Evolutionary conservation across 2,888 invertebrate genomes (phyloP).

Genomic region (Callinectes sapidus): DNA sequence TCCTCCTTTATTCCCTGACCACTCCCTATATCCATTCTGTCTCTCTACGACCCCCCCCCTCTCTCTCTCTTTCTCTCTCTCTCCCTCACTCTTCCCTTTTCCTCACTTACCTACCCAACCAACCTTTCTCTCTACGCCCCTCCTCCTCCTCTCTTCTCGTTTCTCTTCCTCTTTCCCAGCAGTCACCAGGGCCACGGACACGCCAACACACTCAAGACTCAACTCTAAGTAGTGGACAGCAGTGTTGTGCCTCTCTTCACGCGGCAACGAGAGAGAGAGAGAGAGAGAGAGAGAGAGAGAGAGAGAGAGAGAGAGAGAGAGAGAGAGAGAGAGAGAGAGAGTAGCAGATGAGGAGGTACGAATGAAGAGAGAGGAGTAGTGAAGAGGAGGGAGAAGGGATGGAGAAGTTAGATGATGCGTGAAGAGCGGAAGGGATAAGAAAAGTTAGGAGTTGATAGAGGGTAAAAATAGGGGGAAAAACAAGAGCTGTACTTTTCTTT

Average conservation of each 20-base stretch:
- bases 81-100: not conserved
- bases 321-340: not conserved
- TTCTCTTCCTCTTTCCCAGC: not conserved
- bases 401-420: not conserved
- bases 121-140: not conserved
- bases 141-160: not conserved
- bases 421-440: not conserved
- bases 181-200: not conserved
- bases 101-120: not conserved
- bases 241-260: not conserved
- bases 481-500: not conserved
- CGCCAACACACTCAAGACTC: not conserved
- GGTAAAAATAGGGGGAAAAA: not conserved
- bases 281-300: not conserved
- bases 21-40: too few species aligned
- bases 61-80: not conserved
- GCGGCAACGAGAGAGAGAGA: not conserved
- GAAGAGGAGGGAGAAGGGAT: not conserved
- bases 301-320: not conserved
- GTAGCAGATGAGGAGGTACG: not conserved
- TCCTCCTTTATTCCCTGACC: not conserved
- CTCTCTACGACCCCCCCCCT: not conserved
- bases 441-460: not conserved
- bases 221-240: not conserved
- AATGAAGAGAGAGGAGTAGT: not conserved